Percentiles rank a stretch among this genome's conserved stretches.
phyloP scores from a whole-genome alignment of 30 jellyfish, hydroid and myxozoan genomes.

The Phacellophora camtschatica region DNA sequence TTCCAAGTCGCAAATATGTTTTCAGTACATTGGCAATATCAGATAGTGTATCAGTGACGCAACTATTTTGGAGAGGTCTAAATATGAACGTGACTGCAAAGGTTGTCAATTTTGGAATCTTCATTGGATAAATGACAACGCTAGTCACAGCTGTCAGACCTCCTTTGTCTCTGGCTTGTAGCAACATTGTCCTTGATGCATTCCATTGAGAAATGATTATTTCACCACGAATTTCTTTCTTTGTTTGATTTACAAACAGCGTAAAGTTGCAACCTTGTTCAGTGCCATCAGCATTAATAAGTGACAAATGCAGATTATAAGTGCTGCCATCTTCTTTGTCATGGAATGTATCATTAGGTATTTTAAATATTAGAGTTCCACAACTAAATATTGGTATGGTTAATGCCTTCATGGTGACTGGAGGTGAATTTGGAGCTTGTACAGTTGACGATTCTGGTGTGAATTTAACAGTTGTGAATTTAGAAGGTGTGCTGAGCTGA shows the following conservation, averaged over 20 bases:
- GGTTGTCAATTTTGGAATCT: background rate
- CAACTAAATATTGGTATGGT: background rate
- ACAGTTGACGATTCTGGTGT: background rate
- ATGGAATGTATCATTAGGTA: slow-evolving; percentile 39
- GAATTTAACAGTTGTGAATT: too few species aligned
- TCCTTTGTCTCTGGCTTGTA: slow-evolving; percentile 39
- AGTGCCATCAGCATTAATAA: background rate
- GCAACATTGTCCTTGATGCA: background rate
- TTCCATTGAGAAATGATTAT: background rate
- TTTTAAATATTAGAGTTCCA: background rate
- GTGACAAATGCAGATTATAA: background rate
- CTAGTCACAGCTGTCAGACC: slow-evolving; percentile 46
- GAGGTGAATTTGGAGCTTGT: slow-evolving; percentile 22
- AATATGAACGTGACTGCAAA: slow-evolving; percentile 8
- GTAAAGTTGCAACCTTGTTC: slow-evolving; percentile 31
- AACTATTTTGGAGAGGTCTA: background rate
- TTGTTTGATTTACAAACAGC: slow-evolving; percentile 17
- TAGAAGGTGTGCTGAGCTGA: too few species aligned
- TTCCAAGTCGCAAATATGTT: background rate
- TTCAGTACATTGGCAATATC: background rate
- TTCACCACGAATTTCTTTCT: slow-evolving; percentile 3
- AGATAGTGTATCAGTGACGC: background rate
- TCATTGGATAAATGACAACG: background rate
- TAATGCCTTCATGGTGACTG: slow-evolving; percentile 3
- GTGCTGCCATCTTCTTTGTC: slow-evolving; percentile 70